A percentile compares a stretch with the other conserved stretches of the same genome.
Conservation (phyloP, 2,113 vertebrate genomes). For the Oncorhynchus clarkii region DNA sequence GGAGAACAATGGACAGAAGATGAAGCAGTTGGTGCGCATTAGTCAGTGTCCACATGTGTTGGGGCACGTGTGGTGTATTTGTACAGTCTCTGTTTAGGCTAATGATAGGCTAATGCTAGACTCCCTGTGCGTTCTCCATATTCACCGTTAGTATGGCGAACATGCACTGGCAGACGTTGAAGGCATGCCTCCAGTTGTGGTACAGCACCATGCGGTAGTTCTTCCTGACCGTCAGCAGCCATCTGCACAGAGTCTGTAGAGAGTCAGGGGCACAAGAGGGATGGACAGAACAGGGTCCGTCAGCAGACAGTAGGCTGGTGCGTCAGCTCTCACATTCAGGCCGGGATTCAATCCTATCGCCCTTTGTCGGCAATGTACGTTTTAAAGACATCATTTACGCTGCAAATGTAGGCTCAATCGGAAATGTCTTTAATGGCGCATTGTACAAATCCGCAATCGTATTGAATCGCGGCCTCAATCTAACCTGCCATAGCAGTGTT, state of each 20-base stretch:
- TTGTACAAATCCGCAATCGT: no score
- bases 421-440: no score
- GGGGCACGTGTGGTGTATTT: neutral
- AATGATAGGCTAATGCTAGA: neutral
- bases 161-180: constrained; percentile 99
- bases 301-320: constrained; percentile 9
- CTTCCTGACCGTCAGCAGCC: constrained; percentile 97
- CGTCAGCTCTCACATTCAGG: neutral
- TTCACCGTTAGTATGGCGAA: constrained; percentile 95
- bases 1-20: neutral
- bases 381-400: no score
- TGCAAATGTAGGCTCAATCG: no score
- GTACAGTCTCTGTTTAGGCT: neutral
- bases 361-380: no score
- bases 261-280: constrained; percentile 33
- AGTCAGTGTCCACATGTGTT: neutral
- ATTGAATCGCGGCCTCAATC: no score
- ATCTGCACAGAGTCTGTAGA: constrained; percentile 92
- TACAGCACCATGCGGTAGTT: constrained; percentile 98
- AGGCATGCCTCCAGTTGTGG: constrained; percentile 99
- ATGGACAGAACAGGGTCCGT: constrained; percentile 28
- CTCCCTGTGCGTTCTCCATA: constrained; percentile 8
- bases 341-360: no score
- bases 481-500: no score
- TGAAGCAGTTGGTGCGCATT: neutral